Evolutionary conservation across 1,140 invertebrate species (phyloP), one percentile per base, ranked within the genome.

Genomic region (Anoplolepis gracilipes): DNA sequence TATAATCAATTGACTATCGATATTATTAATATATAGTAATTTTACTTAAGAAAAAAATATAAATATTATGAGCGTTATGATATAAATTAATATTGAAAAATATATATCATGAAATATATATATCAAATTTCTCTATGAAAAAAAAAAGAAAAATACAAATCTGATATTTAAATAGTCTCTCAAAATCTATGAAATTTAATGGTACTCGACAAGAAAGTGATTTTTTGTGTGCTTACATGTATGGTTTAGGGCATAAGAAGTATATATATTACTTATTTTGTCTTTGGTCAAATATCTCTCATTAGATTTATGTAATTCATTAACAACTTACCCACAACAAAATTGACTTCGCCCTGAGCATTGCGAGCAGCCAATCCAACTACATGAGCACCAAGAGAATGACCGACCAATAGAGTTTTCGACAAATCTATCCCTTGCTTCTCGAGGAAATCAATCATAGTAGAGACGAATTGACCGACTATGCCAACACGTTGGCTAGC

Each of bases 371-470:
- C 89, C 77, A 95, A 85, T 70, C 95, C 95, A 69, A 93, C 93
- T 33, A 95, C 89, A 82, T 95, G 95, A 0, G 94, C 95, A 5
- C 95, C 95, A 33, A 95, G 90, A 64, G 94, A 95, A 85, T 95
- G 95, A 0, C 95, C 95, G 53, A 95, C 91, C 10, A 93, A 7
- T 4, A 96, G 96, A 8, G 97, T 95, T 6, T 95, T 88, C 72
- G 95, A 92, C 0, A 95, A 90, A 88, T 95, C 89, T 7, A 96
- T 90, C 19, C 93, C 93, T 84, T 96, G 94, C 0, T 94, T 90
- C 39, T 92, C 90, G 25, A 97, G 90, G n/a, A 95, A 95, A 81
- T 96, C 92, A 1, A 97, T 93, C 86, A 97, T 93, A 61, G 95
- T 94, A 0, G 96, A 95, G n/a, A 96, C 93, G 67, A 95, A 95